These are phyloP conservation scores for Bombycilla garrulus DNA, from an alignment of 2,113 vertebrate species.

Conservation along the genomic window DNA sequence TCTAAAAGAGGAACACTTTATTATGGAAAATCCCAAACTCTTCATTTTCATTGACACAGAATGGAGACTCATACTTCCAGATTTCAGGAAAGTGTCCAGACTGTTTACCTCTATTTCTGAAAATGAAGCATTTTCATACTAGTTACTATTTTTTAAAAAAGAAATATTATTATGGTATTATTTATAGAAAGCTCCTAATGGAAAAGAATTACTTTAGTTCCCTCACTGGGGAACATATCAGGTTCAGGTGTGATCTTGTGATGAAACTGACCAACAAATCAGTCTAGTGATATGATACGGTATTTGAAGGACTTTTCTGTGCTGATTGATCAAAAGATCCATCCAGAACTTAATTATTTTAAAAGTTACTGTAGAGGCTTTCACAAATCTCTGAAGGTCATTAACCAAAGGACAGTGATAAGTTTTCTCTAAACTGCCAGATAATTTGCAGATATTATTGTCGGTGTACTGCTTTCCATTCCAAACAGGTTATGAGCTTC, in stretches of 20 bases:
- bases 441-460: neutral
- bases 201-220: neutral
- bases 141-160: neutral
- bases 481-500: conserved; percentile 77
- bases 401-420: neutral
- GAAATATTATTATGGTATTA: neutral
- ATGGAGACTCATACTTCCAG: neutral
- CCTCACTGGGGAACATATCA: neutral
- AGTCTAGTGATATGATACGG: neutral
- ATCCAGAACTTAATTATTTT: neutral
- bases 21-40: neutral
- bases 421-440: neutral
- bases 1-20: neutral
- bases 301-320: neutral
- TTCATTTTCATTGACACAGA: neutral
- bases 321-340: neutral
- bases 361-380: neutral
- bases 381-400: neutral
- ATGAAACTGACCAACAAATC: neutral
- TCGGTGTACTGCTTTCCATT: conserved; percentile 29
- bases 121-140: neutral
- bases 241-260: neutral
- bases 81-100: neutral
- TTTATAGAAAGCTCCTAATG: neutral
- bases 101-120: neutral